These are phyloP conservation scores for Oscheius sp. DNA, from an alignment of 2,888 invertebrate genomes.

Conservation along the genomic window DNA sequence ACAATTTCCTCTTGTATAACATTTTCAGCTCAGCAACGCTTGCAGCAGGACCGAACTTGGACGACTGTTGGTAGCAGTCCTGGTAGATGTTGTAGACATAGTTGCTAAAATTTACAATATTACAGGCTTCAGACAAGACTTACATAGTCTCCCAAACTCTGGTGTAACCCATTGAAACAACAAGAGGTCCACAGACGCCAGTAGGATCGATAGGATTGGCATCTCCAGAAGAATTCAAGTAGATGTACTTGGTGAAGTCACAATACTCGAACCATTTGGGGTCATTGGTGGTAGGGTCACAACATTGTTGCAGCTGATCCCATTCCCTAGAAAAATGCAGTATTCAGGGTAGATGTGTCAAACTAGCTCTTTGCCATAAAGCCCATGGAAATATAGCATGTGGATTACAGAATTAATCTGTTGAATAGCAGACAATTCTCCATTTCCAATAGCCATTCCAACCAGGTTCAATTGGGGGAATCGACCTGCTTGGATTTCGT, in stretches of 20 bases:
- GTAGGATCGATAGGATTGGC: conserved; percentile 44
- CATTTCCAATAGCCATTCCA: conserved; percentile 68
- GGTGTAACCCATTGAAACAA: conserved; percentile 50
- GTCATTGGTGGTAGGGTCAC: conserved; percentile 39
- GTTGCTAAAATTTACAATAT: conserved; percentile 39
- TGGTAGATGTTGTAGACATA: conserved; percentile 68
- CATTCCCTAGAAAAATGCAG: conserved; percentile 49
- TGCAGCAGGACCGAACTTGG: not conserved
- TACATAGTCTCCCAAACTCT: conserved; percentile 56
- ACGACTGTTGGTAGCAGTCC: conserved; percentile 60
- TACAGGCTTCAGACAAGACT: conserved; percentile 31
- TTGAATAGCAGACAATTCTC: conserved; percentile 59
- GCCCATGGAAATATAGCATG: conserved; percentile 65
- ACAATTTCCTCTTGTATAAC: not conserved
- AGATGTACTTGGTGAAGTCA: conserved; percentile 56
- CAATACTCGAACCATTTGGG: conserved; percentile 40
- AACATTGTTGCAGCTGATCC: conserved; percentile 56
- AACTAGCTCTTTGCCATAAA: conserved; percentile 57
- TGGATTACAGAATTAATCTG: conserved; percentile 63
- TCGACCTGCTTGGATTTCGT: conserved; percentile 50
- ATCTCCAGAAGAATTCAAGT: conserved; percentile 49
- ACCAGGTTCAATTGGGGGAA: conserved; percentile 55
- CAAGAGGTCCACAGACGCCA: conserved; percentile 42
- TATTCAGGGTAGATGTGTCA: not conserved
- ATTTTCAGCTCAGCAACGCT: not conserved